A percentile compares a stretch with the other conserved stretches of the same genome.
These are phyloP conservation scores for Pantelozetes paolii DNA, from an alignment of 2,888 invertebrate species.

Conservation along the genomic window DNA sequence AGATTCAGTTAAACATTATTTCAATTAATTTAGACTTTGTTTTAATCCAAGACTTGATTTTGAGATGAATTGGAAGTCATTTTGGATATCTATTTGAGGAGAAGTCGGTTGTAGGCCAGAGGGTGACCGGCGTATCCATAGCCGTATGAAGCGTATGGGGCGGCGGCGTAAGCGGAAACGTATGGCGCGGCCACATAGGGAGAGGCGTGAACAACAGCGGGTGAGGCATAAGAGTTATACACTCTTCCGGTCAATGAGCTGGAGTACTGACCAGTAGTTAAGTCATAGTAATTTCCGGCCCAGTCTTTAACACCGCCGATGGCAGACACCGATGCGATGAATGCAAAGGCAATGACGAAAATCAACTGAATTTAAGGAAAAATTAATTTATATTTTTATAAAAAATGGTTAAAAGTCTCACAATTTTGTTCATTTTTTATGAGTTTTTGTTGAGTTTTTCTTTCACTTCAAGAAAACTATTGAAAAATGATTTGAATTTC, in stretches of 20 bases:
- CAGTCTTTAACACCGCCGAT: conserved; percentile 45
- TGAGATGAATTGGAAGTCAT: background rate
- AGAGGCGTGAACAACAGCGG: background rate
- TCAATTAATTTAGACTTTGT: background rate
- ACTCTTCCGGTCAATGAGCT: conserved; percentile 46
- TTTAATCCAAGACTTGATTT: background rate
- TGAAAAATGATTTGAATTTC: conserved; percentile 19
- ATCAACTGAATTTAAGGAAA: conserved; percentile 13
- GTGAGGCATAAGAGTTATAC: conserved; percentile 44
- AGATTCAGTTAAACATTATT: background rate
- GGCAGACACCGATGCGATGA: conserved; percentile 42
- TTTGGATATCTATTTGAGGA: background rate
- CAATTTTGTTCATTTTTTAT: conserved; percentile 38
- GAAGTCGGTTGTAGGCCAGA: conserved; percentile 13
- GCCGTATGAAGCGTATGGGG: background rate
- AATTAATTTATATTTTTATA: background rate
- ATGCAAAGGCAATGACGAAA: conserved; percentile 39
- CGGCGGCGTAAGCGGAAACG: background rate
- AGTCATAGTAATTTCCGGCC: conserved; percentile 47
- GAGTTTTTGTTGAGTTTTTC: background rate
- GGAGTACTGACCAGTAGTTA: conserved; percentile 46
- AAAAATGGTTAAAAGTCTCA: conserved; percentile 3
- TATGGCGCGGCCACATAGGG: conserved; percentile 25
- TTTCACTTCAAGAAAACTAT: background rate
- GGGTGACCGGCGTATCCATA: too few species aligned